Percentiles rank a stretch among this genome's conserved stretches.
Evolutionary conservation across 2,797 vertebrate species (phyloP).

Genomic region (Danio kyathit): DNA sequence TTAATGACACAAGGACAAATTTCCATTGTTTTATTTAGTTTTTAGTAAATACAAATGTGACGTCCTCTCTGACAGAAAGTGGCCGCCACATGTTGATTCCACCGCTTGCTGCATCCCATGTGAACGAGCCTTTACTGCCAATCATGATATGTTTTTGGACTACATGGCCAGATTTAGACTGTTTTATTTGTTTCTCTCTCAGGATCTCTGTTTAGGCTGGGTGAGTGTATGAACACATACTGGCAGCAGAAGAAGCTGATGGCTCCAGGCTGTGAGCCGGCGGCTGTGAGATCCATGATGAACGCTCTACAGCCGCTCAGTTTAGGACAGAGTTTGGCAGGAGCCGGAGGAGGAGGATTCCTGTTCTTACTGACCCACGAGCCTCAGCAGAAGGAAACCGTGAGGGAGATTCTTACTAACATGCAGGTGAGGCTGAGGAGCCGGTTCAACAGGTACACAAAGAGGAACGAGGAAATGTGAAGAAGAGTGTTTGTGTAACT

Average conservation of each 20-base stretch:
- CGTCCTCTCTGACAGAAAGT: too few species aligned
- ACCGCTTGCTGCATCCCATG: too few species aligned
- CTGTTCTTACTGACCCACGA: slow-evolving; percentile 88
- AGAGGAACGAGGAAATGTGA: background rate
- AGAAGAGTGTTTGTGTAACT: too few species aligned
- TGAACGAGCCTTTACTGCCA: too few species aligned
- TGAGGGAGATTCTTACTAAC: slow-evolving; percentile 78
- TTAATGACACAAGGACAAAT: too few species aligned
- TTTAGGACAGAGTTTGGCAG: slow-evolving; percentile 91
- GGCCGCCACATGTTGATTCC: too few species aligned
- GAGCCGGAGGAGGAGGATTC: slow-evolving; percentile 93
- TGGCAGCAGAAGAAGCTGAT: slow-evolving; percentile 96
- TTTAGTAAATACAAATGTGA: too few species aligned
- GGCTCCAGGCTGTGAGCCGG: slow-evolving; percentile 92
- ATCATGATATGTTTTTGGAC: too few species aligned
- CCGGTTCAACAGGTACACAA: background rate
- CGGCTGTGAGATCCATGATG: slow-evolving; percentile 87
- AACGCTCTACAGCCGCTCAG: slow-evolving; percentile 81
- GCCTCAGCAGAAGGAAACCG: slow-evolving; percentile 74
- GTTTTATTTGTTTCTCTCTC: slow-evolving; percentile 4
- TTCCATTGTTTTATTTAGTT: too few species aligned
- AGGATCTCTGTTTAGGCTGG: slow-evolving; percentile 84
- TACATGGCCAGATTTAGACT: too few species aligned
- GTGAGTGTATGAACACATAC: slow-evolving; percentile 83
- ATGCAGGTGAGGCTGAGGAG: slow-evolving; percentile 64